Evolutionary conservation across 2,888 invertebrate genomes (phyloP).

Genomic region (Leucania comma): DNA sequence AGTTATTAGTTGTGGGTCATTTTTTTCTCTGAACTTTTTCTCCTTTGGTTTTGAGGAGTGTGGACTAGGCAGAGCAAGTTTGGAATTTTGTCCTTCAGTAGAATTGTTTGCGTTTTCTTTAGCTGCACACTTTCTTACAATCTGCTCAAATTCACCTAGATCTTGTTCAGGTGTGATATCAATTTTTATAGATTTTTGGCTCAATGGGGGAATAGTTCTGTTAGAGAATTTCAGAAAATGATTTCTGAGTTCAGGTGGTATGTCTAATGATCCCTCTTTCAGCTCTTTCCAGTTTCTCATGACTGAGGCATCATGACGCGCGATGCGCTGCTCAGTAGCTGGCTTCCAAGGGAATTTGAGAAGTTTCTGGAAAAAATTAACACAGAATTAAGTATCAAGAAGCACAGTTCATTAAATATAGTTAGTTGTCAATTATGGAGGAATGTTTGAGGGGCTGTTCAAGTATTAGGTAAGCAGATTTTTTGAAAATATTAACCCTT

Average conservation of each 20-base stretch:
- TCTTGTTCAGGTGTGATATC: slow-evolving; percentile 76
- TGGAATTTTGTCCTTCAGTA: slow-evolving; percentile 25
- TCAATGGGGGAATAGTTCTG: slow-evolving; percentile 88
- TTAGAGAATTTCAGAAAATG: slow-evolving; percentile 93
- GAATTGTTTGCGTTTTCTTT: slow-evolving; percentile 61
- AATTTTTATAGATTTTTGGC: slow-evolving; percentile 79
- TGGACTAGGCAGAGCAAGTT: slow-evolving; percentile 32
- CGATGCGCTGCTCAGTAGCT: slow-evolving; percentile 88
- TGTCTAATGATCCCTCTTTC: slow-evolving; percentile 89
- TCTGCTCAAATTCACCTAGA: slow-evolving; percentile 87
- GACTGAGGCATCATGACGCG: slow-evolving; percentile 92
- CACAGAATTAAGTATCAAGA: not conserved
- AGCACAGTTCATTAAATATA: too few relatives aligned
- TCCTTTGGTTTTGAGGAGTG: slow-evolving; percentile 20
- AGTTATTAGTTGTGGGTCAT: slow-evolving; percentile 75
- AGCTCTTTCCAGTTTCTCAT: slow-evolving; percentile 93
- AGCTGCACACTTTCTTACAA: slow-evolving; percentile 83
- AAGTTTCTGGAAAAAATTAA: slow-evolving; percentile 89
- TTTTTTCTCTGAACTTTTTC: slow-evolving; percentile 54
- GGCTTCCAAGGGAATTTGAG: slow-evolving; percentile 93
- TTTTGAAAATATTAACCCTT: too few relatives aligned
- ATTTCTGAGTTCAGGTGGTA: slow-evolving; percentile 84
- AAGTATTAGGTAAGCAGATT: too few relatives aligned
- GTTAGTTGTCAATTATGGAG: too few relatives aligned
- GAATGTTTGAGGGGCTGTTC: too few relatives aligned